Base-by-base conservation (phyloP, 2,797 vertebrate genomes). In the Scolopax bukidnonensis region DNA sequence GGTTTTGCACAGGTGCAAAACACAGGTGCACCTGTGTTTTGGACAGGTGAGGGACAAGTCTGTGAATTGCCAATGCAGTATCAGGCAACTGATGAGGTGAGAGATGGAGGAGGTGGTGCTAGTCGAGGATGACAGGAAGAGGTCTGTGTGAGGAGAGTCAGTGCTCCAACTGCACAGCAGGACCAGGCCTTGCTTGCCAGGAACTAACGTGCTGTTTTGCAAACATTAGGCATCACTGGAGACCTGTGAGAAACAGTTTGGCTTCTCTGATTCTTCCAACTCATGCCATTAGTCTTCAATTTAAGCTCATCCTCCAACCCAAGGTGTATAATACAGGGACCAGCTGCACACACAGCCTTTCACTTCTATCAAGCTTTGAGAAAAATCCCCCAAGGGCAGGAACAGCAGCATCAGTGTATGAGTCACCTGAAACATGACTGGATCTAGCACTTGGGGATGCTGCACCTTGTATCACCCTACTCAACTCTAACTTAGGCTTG, bases 61-160 rank as follows among this genome's bases (percentile, higher is more conserved):
- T 32, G 9, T 25, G 45, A 13, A n/a, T 48, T 81, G 57, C 11
- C 30, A n/a, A 7, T 1, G 5, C 11, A 13, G 38, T 6, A 16
- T 6, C 1, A 3, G 30, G 63, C 50, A 79, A 24, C 32, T 51
- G 57, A 10, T 16, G 8, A 75, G 17, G 25, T 60, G 33, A 36
- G 12, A 54, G 30, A 4, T 25, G 19, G 53, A 70, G 41, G 8
- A 75, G 17, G 25, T 60, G 23, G 11, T 50, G 7, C 18, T 67
- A 50, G 25, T 16, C 5, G 33, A 71, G 28, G 23, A 51, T 0
- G 3, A 14, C 1, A 2, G 19, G 33, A 79, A 57, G 33, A 75
- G 19, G 3, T 81, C 51, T 70, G 4, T 36, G 30, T 12, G 25
- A 20, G 19, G 8, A 60, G 4, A 12, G 3, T 24, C 0, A 0